Evolutionary conservation across 2,797 vertebrate genomes (phyloP).

Genomic region (Hippopotamyrus pictus): DNA sequence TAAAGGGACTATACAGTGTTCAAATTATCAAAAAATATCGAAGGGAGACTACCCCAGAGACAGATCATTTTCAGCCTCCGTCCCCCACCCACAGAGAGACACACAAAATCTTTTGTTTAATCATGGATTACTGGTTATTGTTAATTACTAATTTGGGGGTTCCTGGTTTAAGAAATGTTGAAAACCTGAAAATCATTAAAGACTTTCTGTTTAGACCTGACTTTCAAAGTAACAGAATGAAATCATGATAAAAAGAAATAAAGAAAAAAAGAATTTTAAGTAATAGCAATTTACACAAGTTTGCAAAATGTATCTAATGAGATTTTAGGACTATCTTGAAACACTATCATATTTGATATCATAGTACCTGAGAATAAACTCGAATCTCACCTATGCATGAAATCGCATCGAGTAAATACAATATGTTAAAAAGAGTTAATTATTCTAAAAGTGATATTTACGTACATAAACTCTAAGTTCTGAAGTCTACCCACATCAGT

Average conservation of each 20-base stretch:
- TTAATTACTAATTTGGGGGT: background rate
- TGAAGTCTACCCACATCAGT: background rate
- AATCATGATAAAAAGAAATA: background rate
- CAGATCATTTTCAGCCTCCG: background rate
- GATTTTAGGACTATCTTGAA: background rate
- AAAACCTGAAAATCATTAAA: background rate
- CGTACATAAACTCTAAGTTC: background rate
- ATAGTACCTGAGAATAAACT: constrained; percentile 13
- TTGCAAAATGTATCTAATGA: background rate
- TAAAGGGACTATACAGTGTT: background rate
- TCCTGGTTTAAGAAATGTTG: background rate
- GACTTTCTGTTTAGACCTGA: background rate
- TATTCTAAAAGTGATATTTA: background rate
- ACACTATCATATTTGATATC: background rate
- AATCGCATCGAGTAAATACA: background rate
- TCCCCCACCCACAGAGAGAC: background rate
- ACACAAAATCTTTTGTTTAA: background rate
- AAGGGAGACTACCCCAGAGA: background rate
- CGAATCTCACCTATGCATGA: background rate
- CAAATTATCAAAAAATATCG: background rate
- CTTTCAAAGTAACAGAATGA: background rate
- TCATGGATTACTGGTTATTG: background rate
- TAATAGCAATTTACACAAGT: background rate
- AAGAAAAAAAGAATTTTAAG: background rate
- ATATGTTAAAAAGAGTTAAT: background rate